Base-by-base conservation (phyloP, 2,797 vertebrate genomes). In the Percopsis omiscomaycus region DNA sequence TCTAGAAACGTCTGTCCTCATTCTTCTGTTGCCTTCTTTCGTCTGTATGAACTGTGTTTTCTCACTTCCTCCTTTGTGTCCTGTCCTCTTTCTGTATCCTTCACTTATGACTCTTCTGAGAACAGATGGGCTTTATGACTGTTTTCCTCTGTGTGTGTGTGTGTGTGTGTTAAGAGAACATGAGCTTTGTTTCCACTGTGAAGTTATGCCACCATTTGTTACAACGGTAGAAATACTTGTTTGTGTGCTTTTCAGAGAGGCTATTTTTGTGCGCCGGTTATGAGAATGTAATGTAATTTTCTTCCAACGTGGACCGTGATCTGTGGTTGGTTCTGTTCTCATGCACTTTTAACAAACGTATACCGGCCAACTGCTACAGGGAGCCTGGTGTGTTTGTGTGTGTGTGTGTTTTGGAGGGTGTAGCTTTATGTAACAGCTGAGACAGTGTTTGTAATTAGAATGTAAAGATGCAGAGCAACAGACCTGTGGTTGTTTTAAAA, bases 81-180 rank as follows among this genome's bases (percentile, higher is more conserved):
- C 12, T 47, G 52, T 52, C 10, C 30, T 61, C 15, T 51, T 2
- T 64, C 71, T 74, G 56, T 42, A 22, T 66, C 30, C 59, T 50
- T 74, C 60, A 55, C 69, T 79, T 46, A 46, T 55, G 8, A 52
- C 32, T 46, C 44, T 14, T 52, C 47, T 50, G 3, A 69, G 69
- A 71, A 59, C 81, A 85, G 77, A 83, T 83, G 77, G 75, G 59
- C 61, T 81, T 80, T 69, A 73, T 76, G 62, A 28, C 50, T 60
- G 0, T 54, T 59, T 71, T 9, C 61, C 28, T 69, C 53, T 66
- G 59, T 68, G 28, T 60, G 15, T 54, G 59, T 46, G 32, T 15
- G 27, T 69, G 59, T 66, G 51, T 57, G 1, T 61, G 11, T 46
- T n/a, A n/a, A 55, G 2, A 62, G 51, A 37, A 32, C 29, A 53